Conservation (phyloP, 2,797 vertebrate genomes). For the Taenioides sp. region DNA sequence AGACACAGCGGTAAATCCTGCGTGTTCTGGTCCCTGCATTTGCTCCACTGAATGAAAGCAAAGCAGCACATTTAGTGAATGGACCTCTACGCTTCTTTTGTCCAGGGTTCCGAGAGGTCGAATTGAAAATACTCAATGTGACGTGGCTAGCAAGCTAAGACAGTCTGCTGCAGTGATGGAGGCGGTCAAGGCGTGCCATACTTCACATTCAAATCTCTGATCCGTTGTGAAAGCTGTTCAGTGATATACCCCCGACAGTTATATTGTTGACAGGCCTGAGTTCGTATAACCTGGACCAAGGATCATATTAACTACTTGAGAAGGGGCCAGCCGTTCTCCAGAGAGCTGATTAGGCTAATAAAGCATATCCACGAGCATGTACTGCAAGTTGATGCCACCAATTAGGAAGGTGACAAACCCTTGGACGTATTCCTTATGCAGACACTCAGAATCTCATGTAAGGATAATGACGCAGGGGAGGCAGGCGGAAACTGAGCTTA, state of each 20-base stretch:
- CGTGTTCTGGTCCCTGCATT: conserved; percentile 10
- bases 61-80: conserved; percentile 21
- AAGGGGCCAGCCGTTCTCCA: conserved; percentile 55
- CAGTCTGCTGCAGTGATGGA: conserved; percentile 25
- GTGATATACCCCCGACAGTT: conserved; percentile 31
- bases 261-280: conserved; percentile 53
- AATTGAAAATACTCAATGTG: conserved; percentile 45
- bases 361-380: conserved; percentile 69
- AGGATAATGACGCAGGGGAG: conserved; percentile 51
- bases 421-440: conserved; percentile 55
- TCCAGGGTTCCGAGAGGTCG: conserved; percentile 31
- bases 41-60: conserved; percentile 3
- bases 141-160: conserved; percentile 29
- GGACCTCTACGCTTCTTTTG: conserved; percentile 29
- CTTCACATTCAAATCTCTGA: conserved; percentile 48
- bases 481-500: conserved; percentile 34
- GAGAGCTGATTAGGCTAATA: conserved; percentile 75
- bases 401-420: conserved; percentile 74
- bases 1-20: neutral
- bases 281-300: conserved; percentile 49
- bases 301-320: conserved; percentile 67
- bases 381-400: conserved; percentile 67
- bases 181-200: conserved; percentile 52
- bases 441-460: conserved; percentile 57
- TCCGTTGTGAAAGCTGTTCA: conserved; percentile 50